Evolutionary conservation across 2,113 vertebrate species (phyloP).

Genomic region (Aplodontia rufa): DNA sequence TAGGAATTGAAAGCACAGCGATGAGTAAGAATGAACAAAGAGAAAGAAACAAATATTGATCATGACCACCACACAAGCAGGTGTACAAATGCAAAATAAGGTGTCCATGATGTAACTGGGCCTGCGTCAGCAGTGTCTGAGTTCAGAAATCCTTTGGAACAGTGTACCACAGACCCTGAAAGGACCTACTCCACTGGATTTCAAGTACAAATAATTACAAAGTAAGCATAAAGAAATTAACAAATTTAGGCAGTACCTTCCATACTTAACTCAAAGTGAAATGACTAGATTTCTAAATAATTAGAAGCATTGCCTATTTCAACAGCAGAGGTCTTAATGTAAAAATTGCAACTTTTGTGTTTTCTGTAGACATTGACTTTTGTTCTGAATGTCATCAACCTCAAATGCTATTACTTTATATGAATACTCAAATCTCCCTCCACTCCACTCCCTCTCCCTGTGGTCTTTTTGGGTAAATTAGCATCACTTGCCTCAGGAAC

Average conservation of each 20-base stretch:
- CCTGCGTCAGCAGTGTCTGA: neutral
- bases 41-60: neutral
- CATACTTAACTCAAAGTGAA: constrained; percentile 26
- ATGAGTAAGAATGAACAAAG: neutral
- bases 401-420: constrained; percentile 31
- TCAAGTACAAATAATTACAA: constrained; percentile 3
- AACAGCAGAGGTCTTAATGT: neutral
- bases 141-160: neutral
- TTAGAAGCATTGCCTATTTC: neutral
- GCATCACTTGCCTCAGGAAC: constrained; percentile 46
- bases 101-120: neutral
- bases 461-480: constrained; percentile 42
- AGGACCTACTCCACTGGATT: neutral
- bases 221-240: neutral
- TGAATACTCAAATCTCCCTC: neutral
- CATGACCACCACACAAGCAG: fast-evolving
- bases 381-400: neutral
- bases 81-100: neutral
- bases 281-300: neutral
- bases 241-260: neutral
- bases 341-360: neutral
- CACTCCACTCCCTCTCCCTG: neutral
- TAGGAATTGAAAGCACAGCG: neutral
- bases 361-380: constrained; percentile 52
- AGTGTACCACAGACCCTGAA: neutral